A percentile compares a stretch with the other conserved stretches of the same genome.
These are phyloP conservation scores for Urophycis tenuis DNA, from an alignment of 2,797 vertebrate genomes.

Conservation along the genomic window DNA sequence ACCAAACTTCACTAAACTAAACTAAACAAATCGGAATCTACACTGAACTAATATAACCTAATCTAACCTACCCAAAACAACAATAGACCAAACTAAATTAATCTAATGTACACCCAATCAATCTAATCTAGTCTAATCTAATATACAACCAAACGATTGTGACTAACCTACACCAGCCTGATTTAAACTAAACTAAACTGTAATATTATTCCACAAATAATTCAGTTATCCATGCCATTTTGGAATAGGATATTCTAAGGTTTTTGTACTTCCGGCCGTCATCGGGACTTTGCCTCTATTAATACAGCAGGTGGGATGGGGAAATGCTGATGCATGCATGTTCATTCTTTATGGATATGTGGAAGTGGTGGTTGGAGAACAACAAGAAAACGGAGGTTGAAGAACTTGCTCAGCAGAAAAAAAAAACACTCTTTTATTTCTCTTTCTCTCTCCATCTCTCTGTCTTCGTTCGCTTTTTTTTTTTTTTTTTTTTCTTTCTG, in stretches of 20 bases:
- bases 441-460: slow-evolving; percentile 6
- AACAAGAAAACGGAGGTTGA: slow-evolving; percentile 36
- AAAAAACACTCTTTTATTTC: background rate
- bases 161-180: background rate
- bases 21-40: background rate
- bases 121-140: background rate
- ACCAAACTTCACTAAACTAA: background rate
- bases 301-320: background rate
- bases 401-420: slow-evolving; percentile 30
- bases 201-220: background rate
- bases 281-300: background rate
- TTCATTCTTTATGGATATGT: slow-evolving; percentile 33
- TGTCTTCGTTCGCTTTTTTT: slow-evolving; percentile 20
- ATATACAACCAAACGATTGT: background rate
- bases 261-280: background rate
- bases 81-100: background rate
- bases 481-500: slow-evolving; percentile 13
- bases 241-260: background rate
- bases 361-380: slow-evolving; percentile 23
- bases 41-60: background rate
- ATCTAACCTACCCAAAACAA: background rate
- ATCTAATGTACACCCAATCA: background rate
- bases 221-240: background rate
- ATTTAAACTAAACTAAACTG: background rate
- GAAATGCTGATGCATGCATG: slow-evolving; percentile 31